phyloP scores from a whole-genome alignment of 2,113 vertebrate genomes.

The Albula goreensis region DNA sequence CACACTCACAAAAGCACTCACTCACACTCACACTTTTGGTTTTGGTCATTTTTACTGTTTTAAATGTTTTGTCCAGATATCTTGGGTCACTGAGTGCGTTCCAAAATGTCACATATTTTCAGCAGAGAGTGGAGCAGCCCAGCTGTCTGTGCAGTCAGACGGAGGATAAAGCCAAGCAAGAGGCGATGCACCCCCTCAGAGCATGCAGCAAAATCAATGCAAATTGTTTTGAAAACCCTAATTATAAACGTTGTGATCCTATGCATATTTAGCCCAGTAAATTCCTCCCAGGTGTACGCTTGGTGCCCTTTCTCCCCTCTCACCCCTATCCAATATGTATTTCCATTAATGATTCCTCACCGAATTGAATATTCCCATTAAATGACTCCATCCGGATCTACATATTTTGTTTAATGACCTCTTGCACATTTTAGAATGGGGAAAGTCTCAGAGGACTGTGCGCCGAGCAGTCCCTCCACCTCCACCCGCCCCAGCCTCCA shows the following conservation, averaged over 20 bases:
- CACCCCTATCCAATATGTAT: not conserved
- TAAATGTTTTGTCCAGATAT: not conserved
- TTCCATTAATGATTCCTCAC: not conserved
- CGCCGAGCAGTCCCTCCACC: not conserved
- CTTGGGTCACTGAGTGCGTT: not conserved
- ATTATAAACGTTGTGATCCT: not conserved
- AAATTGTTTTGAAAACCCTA: not conserved
- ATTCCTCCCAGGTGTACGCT: not conserved
- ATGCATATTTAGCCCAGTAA: not conserved
- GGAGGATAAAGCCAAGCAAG: not conserved
- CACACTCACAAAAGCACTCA: not conserved
- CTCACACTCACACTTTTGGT: not conserved
- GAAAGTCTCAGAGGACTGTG: not conserved
- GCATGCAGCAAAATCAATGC: not conserved
- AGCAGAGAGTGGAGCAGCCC: not conserved
- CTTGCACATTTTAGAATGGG: not conserved
- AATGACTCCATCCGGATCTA: not conserved
- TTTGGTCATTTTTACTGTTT: not conserved
- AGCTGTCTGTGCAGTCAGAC: not conserved
- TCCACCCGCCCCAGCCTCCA: not conserved
- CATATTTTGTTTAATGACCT: constrained; percentile 16
- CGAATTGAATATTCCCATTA: not conserved
- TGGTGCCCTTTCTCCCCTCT: not conserved
- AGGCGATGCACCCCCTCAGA: not conserved
- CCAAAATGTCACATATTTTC: not conserved